These are phyloP conservation scores for Eupsilia transversa DNA, from an alignment of 2,888 invertebrate genomes.

Conservation along the genomic window DNA sequence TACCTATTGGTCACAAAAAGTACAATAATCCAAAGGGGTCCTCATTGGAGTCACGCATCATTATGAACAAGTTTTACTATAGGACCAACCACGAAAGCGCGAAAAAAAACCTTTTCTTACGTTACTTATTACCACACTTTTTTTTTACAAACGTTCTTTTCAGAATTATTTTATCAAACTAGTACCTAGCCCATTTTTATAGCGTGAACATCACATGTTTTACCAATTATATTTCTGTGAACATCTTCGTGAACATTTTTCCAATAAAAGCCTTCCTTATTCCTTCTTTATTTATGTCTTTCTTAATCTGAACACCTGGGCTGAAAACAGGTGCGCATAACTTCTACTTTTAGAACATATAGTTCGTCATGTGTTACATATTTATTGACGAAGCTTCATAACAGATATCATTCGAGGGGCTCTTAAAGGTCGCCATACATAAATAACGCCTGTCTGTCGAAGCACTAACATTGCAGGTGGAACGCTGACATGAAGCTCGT, in stretches of 20 bases:
- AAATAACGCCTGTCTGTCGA: slow-evolving; percentile 53
- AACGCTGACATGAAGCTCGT: slow-evolving; percentile 31
- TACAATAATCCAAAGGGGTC: too few relatives aligned
- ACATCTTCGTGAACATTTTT: not conserved
- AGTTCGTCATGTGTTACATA: slow-evolving; percentile 11
- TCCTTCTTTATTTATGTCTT: slow-evolving; percentile 23
- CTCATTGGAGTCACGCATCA: not conserved
- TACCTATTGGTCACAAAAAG: not conserved
- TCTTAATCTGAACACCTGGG: slow-evolving; percentile 33
- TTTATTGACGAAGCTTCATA: slow-evolving; percentile 38
- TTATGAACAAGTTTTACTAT: not conserved
- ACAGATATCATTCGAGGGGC: slow-evolving; percentile 44
- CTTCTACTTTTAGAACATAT: slow-evolving; percentile 36
- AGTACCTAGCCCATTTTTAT: not conserved
- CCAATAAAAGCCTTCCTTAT: slow-evolving; percentile 14
- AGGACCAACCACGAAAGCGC: too few relatives aligned
- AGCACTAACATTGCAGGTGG: slow-evolving; percentile 52
- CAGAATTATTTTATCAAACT: not conserved
- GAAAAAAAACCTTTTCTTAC: not conserved
- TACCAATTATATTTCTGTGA: not conserved
- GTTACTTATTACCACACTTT: not conserved
- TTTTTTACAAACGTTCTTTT: not conserved
- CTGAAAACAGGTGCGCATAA: slow-evolving; percentile 46
- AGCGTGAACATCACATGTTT: not conserved
- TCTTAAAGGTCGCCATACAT: slow-evolving; percentile 59